phyloP scores from a whole-genome alignment of 2,113 vertebrate genomes.

The Nymphicus hollandicus region DNA sequence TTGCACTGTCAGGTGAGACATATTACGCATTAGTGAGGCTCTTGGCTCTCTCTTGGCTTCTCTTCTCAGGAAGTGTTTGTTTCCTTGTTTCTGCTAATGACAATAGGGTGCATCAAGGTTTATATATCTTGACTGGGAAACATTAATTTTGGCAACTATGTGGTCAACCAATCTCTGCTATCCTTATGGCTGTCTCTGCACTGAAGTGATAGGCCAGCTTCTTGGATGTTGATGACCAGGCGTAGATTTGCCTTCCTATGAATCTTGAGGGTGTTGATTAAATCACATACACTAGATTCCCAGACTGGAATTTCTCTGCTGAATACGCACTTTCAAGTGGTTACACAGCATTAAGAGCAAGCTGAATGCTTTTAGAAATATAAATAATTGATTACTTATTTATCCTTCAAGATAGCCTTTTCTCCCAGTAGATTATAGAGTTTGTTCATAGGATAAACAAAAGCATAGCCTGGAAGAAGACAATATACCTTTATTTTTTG shows the following conservation, averaged over 20 bases:
- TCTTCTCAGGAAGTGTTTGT: neutral
- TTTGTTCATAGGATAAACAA: slow-evolving; percentile 29
- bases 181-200: neutral
- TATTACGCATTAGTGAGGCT: neutral
- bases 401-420: slow-evolving; percentile 51
- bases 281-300: neutral
- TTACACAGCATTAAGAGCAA: slow-evolving; percentile 9
- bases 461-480: slow-evolving; percentile 41
- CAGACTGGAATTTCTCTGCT: slow-evolving; percentile 30
- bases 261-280: neutral
- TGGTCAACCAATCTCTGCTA: neutral
- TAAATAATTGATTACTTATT: slow-evolving; percentile 67
- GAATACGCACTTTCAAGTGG: slow-evolving; percentile 7
- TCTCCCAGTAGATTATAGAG: slow-evolving; percentile 25
- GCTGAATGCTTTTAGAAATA: slow-evolving; percentile 52
- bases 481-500: slow-evolving; percentile 5
- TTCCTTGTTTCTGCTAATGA: neutral
- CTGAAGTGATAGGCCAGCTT: neutral
- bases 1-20: neutral
- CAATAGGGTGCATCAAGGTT: neutral
- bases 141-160: neutral
- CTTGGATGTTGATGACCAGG: neutral
- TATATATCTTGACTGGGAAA: neutral
- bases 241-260: neutral
- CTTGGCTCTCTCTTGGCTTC: neutral